phyloP scores from a whole-genome alignment of 1,140 invertebrate genomes.

The Drosophila varians region DNA sequence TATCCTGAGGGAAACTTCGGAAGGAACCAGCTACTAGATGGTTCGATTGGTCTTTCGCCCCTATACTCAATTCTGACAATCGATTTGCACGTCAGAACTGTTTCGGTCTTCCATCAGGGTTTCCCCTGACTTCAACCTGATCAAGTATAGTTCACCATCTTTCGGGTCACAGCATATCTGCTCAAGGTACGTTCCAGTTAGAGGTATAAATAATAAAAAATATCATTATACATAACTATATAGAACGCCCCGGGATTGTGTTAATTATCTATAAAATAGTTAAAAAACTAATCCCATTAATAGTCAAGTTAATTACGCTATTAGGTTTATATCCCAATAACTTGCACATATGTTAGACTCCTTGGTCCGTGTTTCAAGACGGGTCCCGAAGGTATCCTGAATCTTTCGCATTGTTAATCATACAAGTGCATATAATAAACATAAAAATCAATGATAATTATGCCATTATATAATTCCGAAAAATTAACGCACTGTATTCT shows the following conservation, averaged over 20 bases:
- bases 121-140: slow-evolving; percentile 89
- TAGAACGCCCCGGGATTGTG: slow-evolving; percentile 9
- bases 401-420: slow-evolving; percentile 61
- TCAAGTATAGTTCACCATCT: slow-evolving; percentile 67
- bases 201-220: slow-evolving; percentile 50
- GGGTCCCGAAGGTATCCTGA: slow-evolving; percentile 86
- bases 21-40: slow-evolving; percentile 93
- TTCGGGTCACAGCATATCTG: slow-evolving; percentile 83
- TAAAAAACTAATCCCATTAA: slow-evolving; percentile 41
- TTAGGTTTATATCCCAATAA: too few relatives aligned
- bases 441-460: slow-evolving; percentile 30
- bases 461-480: slow-evolving; percentile 39
- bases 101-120: slow-evolving; percentile 94
- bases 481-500: slow-evolving; percentile 42
- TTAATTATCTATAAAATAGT: slow-evolving; percentile 30
- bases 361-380: too few relatives aligned
- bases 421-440: slow-evolving; percentile 39
- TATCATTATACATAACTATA: neutral
- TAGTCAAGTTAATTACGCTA: neutral
- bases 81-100: slow-evolving; percentile 96
- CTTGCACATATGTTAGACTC: too few relatives aligned
- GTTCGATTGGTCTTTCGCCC: slow-evolving; percentile 86
- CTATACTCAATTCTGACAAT: slow-evolving; percentile 95
- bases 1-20: slow-evolving; percentile 85
- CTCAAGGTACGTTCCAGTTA: slow-evolving; percentile 85